Percentiles rank a stretch among this genome's conserved stretches.
These are phyloP conservation scores for Phenganax subtilis DNA, from an alignment of 92 coral and sea anemone genomes.

Conservation along the genomic window DNA sequence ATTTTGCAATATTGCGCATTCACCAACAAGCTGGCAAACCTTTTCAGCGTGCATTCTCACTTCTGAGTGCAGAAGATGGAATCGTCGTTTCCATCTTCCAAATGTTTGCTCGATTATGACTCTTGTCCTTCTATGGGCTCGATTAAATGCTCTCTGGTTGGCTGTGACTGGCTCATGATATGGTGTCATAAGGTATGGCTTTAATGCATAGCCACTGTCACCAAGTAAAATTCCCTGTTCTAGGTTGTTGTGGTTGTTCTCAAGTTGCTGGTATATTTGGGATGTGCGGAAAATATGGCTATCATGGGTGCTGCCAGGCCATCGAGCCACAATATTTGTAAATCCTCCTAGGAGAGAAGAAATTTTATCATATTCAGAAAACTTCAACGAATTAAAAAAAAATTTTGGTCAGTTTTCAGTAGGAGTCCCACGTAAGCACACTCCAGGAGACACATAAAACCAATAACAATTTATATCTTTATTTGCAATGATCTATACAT, in stretches of 20 bases:
- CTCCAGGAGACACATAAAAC: neutral
- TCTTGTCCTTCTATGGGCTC: conserved; percentile 54
- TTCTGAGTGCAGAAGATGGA: conserved; percentile 2
- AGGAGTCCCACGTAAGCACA: too few species aligned
- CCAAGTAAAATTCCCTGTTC: conserved; percentile 58
- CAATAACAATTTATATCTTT: neutral
- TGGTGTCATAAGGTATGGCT: conserved; percentile 59
- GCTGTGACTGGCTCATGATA: conserved; percentile 49
- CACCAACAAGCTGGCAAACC: neutral
- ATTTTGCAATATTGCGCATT: neutral
- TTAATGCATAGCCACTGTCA: conserved; percentile 60
- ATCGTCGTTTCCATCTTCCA: neutral
- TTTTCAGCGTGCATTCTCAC: neutral
- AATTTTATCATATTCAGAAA: neutral
- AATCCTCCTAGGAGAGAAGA: conserved; percentile 44
- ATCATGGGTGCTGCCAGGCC: conserved; percentile 19
- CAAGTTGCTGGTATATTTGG: conserved; percentile 40
- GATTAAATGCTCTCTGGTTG: conserved; percentile 48
- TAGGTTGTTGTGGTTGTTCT: conserved; percentile 37
- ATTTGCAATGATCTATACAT: neutral
- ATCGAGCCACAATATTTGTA: conserved; percentile 52
- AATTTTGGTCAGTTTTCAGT: too few species aligned
- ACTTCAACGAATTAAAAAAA: too few species aligned
- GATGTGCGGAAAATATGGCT: conserved; percentile 11
- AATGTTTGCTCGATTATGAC: conserved; percentile 57